Base-by-base conservation (phyloP, 2,888 invertebrate genomes). In the Drosophila greeni region DNA sequence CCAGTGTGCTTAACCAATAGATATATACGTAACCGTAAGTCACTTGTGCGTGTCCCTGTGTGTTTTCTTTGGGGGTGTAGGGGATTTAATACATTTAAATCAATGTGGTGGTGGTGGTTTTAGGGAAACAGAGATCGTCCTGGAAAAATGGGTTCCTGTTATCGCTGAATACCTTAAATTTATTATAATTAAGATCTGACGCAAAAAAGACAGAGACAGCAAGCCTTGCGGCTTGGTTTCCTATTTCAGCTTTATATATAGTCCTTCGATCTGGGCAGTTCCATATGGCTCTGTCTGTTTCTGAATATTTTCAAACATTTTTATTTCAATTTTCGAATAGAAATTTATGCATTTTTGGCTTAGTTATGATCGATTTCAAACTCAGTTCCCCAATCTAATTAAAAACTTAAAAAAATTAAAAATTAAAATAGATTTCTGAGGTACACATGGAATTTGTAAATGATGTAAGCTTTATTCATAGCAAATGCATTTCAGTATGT, bases 1-100 rank as follows among this genome's bases (percentile, higher is more conserved):
- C 12, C 16, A 4, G 16, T 52, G 26, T 55, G 53, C 36, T 36
- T 52, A 36, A 29, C 6, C 26, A 53, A 37, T 56, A 56, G 26
- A 56, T 29, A 8, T 51, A 20, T 12, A 53, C 12, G 23, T 56
- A 37, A 53, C 29, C 23, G 5, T 37, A 56, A 7, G 4, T 5
- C 3, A 8, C 2, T 18, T 29, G 18, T 18, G 2, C 3, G 20
- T 20, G 2, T 53, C 7, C 7, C 6, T 29, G 29, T 37, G 29
- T 5, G 24, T 24, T 45, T 37, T n/a, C 6, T 24, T 29, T 12
- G n/a, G 23, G 3, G 12, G n/a, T n/a, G n/a, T n/a, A n/a, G n/a
- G n/a, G n/a, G n/a, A n/a, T n/a, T n/a, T n/a, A n/a, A n/a, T n/a
- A n/a, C n/a, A n/a, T n/a, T n/a, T n/a, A n/a, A n/a, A n/a, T n/a